These are phyloP conservation scores for Peromyscus leucopus DNA, from an alignment of 2,113 vertebrate genomes.

Conservation along the genomic window DNA sequence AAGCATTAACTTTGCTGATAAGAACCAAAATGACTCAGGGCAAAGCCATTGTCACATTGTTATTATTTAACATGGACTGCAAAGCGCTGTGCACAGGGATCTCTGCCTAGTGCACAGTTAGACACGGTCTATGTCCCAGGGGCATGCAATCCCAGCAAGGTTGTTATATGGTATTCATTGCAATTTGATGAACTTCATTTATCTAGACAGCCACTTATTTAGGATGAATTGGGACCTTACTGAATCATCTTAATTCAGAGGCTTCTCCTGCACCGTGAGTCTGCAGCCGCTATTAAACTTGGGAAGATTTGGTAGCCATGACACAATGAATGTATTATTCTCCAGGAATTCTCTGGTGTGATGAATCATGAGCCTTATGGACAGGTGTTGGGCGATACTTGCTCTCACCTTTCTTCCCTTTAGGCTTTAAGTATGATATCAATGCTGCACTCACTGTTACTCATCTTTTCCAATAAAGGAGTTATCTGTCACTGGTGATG, in stretches of 20 bases:
- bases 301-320: conserved; percentile 66
- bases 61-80: conserved; percentile 66
- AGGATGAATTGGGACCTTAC: conserved; percentile 81
- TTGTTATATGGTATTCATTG: conserved; percentile 83
- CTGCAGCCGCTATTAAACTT: conserved; percentile 78
- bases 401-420: conserved; percentile 67
- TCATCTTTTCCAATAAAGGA: conserved; percentile 82
- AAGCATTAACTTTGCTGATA: conserved; percentile 74
- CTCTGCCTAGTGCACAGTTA: conserved; percentile 56
- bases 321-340: conserved; percentile 79
- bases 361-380: conserved; percentile 79
- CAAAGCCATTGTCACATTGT: conserved; percentile 73
- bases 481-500: conserved; percentile 80
- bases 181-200: conserved; percentile 84
- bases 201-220: conserved; percentile 84
- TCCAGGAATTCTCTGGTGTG: conserved; percentile 63
- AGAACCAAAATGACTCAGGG: conserved; percentile 73
- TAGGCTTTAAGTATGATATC: conserved; percentile 75
- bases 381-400: conserved; percentile 73
- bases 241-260: conserved; percentile 83
- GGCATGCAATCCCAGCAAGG: conserved; percentile 76
- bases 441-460: conserved; percentile 67
- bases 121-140: conserved; percentile 73
- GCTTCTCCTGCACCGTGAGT: conserved; percentile 67
- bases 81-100: neutral